Conservation (phyloP, 2,113 vertebrate genomes). For the Phaethornis superciliosus region DNA sequence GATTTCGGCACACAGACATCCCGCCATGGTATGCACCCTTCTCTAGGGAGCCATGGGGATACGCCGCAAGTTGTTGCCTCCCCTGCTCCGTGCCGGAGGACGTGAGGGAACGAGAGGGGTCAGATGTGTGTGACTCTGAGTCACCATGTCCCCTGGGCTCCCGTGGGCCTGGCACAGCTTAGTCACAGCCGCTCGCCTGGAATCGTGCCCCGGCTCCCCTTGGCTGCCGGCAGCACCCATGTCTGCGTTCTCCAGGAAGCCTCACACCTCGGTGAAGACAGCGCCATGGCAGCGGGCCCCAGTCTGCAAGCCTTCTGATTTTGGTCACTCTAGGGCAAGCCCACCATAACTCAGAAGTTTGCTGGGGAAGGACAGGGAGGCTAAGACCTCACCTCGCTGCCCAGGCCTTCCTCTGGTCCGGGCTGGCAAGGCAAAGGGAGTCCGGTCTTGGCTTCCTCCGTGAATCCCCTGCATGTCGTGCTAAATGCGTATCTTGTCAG, state of each 20-base stretch:
- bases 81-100: accelerated
- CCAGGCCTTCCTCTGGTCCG: neutral
- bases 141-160: neutral
- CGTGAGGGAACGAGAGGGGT: neutral
- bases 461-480: neutral
- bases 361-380: neutral
- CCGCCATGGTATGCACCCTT: accelerated
- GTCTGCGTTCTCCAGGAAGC: neutral
- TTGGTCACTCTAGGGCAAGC: accelerated
- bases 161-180: neutral
- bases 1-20: neutral
- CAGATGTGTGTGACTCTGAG: slow-evolving; percentile 27
- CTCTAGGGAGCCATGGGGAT: neutral
- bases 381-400: neutral
- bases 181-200: neutral
- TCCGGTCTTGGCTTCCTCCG: neutral
- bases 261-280: accelerated
- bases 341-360: accelerated
- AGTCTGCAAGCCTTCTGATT: neutral
- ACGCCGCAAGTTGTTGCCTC: accelerated
- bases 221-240: accelerated
- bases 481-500: slow-evolving; percentile 66
- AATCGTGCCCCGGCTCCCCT: neutral
- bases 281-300: accelerated
- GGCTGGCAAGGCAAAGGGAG: neutral